Base-by-base conservation (phyloP, 2,797 vertebrate genomes). In the Macroramphosus scolopax region DNA sequence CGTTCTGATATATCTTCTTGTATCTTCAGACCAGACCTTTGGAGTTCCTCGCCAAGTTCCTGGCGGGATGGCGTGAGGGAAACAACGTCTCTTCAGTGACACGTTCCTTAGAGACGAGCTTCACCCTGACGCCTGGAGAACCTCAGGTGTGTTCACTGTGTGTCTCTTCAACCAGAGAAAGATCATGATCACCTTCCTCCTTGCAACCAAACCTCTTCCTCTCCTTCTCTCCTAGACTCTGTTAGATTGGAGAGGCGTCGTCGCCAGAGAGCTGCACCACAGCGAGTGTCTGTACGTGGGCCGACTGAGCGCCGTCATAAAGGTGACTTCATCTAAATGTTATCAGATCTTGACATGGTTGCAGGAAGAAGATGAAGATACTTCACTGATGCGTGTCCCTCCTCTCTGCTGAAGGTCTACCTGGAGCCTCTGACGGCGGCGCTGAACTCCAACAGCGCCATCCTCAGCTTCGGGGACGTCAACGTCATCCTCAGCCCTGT, bases 361-460 rank as follows among this genome's bases (percentile, higher is more conserved):
- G n/a, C n/a, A n/a, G n/a, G n/a, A n/a, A n/a, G n/a, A n/a, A n/a
- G n/a, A n/a, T n/a, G n/a, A n/a, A n/a, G n/a, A n/a, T n/a, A n/a
- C n/a, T n/a, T 7, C 1, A 8, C 16, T 4, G 2, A 8, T 31
- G 1, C 1, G 1, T 50, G 22, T 37, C 8, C 3, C 1, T 8
- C 5, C 2, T 36, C 15, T 31, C 42, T 20, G n/a, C 63, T 64
- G 25, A 50, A 85, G 37, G 83, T 89, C 3, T 94, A 92, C 17
- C 77, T 75, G 2, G 67, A 63, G 15, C 93, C 92, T 13, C 64
- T 92, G 2, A 82, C 78, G 36, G 91, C 92, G 1, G 89, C 93
- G 0, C 52, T 95, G 17, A 77, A 89, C 36, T 92, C 93, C 22
- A 92, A 92, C 74, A 78, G 89, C 61, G 87, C 91, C n/a, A 92